phyloP scores from a whole-genome alignment of 2,797 vertebrate species.

The Coregonus suidteri region DNA sequence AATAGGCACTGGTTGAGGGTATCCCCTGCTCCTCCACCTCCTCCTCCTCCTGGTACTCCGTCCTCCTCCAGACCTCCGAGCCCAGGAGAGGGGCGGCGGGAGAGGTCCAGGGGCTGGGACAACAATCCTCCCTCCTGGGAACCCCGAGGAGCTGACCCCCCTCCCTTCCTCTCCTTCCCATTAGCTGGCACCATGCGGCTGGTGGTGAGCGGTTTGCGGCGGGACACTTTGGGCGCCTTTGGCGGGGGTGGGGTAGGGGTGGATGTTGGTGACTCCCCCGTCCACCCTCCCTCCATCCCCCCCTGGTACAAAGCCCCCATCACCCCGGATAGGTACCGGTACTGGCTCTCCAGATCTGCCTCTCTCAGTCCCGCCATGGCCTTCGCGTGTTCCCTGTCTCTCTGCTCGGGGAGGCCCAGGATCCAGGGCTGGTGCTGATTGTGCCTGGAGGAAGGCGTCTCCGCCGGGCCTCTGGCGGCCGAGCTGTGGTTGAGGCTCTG shows the following conservation, averaged over 20 bases:
- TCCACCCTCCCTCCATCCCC: constrained; percentile 73
- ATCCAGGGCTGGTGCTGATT: constrained; percentile 72
- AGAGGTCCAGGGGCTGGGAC: constrained; percentile 87
- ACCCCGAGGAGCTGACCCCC: constrained; percentile 38
- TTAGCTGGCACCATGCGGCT: constrained; percentile 79
- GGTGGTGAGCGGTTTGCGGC: constrained; percentile 84
- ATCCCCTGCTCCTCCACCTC: constrained; percentile 52
- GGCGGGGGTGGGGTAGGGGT: constrained; percentile 50
- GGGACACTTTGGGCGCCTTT: constrained; percentile 77
- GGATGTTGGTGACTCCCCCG: constrained; percentile 63
- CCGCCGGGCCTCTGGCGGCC: constrained; percentile 45
- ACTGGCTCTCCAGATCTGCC: constrained; percentile 74
- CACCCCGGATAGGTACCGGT: constrained; percentile 74
- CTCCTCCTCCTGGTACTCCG: constrained; percentile 40
- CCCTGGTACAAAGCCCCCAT: constrained; percentile 76
- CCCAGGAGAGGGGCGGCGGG: constrained; percentile 78
- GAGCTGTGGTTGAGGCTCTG: constrained; percentile 63
- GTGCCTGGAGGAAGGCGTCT: constrained; percentile 51
- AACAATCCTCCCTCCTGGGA: constrained; percentile 68
- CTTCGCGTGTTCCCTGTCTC: constrained; percentile 68
- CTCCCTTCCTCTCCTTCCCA: constrained; percentile 69
- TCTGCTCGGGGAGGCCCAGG: constrained; percentile 66
- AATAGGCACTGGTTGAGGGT: constrained; percentile 89
- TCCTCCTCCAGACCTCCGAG: constrained; percentile 65
- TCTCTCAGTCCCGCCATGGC: constrained; percentile 66